Conservation (phyloP, 2,797 vertebrate genomes). For the Pseudochirops corinnae region DNA sequence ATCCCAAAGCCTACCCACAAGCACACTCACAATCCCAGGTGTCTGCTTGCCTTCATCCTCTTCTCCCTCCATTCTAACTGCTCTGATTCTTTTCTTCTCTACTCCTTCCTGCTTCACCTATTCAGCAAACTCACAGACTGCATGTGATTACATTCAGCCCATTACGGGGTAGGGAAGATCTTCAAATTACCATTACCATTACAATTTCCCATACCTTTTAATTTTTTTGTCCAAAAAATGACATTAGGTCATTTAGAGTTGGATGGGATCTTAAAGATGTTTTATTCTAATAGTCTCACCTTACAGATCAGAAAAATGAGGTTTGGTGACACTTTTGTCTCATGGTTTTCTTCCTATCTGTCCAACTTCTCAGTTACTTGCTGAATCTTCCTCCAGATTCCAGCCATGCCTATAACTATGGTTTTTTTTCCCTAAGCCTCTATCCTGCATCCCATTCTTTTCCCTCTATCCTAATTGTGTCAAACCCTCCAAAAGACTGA, state of each 20-base stretch:
- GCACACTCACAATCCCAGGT: too few species aligned
- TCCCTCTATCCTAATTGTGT: background rate
- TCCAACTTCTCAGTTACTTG: background rate
- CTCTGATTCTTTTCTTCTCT: too few species aligned
- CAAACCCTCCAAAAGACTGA: background rate
- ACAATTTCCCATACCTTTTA: too few species aligned
- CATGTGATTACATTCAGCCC: too few species aligned
- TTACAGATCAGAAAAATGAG: background rate
- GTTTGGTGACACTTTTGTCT: background rate
- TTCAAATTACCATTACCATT: too few species aligned
- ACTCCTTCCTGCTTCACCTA: too few species aligned
- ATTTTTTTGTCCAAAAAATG: background rate
- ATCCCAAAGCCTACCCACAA: too few species aligned
- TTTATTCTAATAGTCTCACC: background rate
- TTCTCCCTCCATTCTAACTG: too few species aligned
- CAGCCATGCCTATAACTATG: background rate
- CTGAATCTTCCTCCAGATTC: background rate
- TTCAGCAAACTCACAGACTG: too few species aligned
- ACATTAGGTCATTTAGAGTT: background rate
- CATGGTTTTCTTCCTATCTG: background rate
- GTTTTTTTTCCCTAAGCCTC: background rate
- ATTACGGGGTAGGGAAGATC: too few species aligned
- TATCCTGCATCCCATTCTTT: background rate
- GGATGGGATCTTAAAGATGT: background rate
- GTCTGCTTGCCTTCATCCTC: too few species aligned